Base-by-base conservation (phyloP, 2,113 vertebrate species). In the Hydrolagus affinis region DNA sequence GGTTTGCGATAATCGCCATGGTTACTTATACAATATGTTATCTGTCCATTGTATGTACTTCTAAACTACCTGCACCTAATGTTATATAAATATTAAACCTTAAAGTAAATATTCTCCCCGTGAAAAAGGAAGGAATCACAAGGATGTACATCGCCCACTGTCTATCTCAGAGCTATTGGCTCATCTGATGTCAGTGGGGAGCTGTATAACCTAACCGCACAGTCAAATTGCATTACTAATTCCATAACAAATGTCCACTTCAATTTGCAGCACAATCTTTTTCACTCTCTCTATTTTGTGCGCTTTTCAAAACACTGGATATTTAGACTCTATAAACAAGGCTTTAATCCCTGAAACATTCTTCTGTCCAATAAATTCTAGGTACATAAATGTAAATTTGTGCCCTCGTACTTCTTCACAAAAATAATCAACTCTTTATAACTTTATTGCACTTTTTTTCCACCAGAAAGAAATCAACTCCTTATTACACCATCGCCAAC, bases 251-350 rank as follows among this genome's bases (percentile, higher is more conserved):
- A 8, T 83, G 23, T 25, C 59, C 62, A 83, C 60, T 62, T 83
- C 7, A 30, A 66, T 83, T 83, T 66, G n/a, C 25, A 83, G 72
- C 72, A 72, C 21, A 28, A 74, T 14, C 28, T 17, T 83, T 80
- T 30, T 28, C n/a, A 15, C 30, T 28, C 15, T 15, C 30, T 2
- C 59, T 17, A 80, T 0, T 80, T 21, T 4, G 17, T 76, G 9
- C 9, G 17, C 17, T n/a, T 23, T 77, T 64, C 57, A 11, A 62
- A 25, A 28, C 25, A n/a, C 28, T 76, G 9, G 12, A 0, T 21
- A 59, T 56, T 19, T 11, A 76, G 17, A 9, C 44, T 25, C 11
- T 25, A 28, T 62, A 62, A 62, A 60, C n/a, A n/a, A 12, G 4
- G 60, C 15, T n/a, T n/a, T 70, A n/a, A 70, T 8, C 69, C 10